Evolutionary conservation across 2,113 vertebrate species (phyloP), one percentile per base, ranked within the genome.

Genomic region (Pterocles orientalis): DNA sequence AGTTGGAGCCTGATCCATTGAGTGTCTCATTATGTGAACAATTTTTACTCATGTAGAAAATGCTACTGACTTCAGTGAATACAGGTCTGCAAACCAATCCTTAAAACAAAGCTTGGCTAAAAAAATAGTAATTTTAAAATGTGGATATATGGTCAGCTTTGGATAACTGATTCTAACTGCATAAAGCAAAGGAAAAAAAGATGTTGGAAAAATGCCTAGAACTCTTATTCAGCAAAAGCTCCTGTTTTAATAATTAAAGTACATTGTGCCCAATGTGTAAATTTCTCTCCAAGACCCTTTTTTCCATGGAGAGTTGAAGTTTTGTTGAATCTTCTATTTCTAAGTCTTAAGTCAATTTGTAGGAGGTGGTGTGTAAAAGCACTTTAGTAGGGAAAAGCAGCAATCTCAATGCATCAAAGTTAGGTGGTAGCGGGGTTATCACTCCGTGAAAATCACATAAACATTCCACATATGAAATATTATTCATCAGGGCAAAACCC

Each of bases 401-500:
- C 95, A 98, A 97, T 98, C 36, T 96, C 97, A 97, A 98, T 98
- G 97, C 97, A 98, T 98, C 98, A 98, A 98, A 98, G 97, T 98
- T 98, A 97, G 95, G 96, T 85, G 51, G 91, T 94, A 91, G 97
- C 25, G 39, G 94, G 95, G 98, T 98, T 98, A 98, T 97, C 95
- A 83, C 97, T 98, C 98, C 95, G 96, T 97, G 98, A 98, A 98
- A 97, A 97, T 98, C 98, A 98, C 97, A 98, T 98, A 98, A 98
- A 98, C 98, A 98, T 98, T 98, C 97, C 97, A 98, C 96, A 96
- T 98, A 98, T 97, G 97, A 98, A 98, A 98, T 98, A 98, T 98
- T 98, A 98, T 98, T 98, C 98, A 98, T 98, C 97, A 98, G 97
- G 96, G 96, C 91, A 98, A 98, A 98, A 95, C 80, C 71, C 95